These are phyloP conservation scores for Podarcis lilfordi DNA, from an alignment of 2,797 vertebrate species.

Conservation along the genomic window DNA sequence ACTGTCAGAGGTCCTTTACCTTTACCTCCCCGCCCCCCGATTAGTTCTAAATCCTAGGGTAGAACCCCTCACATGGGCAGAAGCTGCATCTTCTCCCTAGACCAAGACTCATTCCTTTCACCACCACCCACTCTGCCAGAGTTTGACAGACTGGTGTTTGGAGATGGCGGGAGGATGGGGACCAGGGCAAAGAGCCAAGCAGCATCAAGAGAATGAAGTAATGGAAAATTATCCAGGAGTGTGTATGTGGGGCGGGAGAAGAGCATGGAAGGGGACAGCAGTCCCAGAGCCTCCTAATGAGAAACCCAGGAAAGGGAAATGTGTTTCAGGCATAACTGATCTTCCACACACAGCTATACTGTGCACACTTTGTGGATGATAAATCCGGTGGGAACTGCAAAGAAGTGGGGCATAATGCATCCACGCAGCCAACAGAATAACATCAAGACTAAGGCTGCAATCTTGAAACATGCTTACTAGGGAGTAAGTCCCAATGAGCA, in stretches of 20 bases:
- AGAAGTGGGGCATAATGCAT: no score
- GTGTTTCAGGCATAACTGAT: neutral
- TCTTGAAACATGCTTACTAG: neutral
- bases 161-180: slow-evolving; percentile 19
- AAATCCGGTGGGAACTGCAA: neutral
- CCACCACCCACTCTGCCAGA: neutral
- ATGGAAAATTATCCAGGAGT: slow-evolving; percentile 35
- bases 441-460: neutral
- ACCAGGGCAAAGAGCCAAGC: slow-evolving; percentile 29
- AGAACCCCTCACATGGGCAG: neutral
- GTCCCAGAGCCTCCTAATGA: slow-evolving; percentile 18
- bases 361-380: neutral
- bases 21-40: neutral
- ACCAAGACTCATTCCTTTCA: neutral
- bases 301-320: slow-evolving; percentile 15
- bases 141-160: slow-evolving; percentile 14
- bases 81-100: neutral
- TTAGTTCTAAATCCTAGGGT: neutral
- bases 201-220: slow-evolving; percentile 29
- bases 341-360: neutral
- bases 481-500: neutral
- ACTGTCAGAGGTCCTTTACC: no score
- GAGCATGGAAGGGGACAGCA: neutral
- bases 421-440: neutral
- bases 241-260: neutral